Evolutionary conservation across 1,140 invertebrate species (phyloP).

Genomic region (Ceratitis capitata): DNA sequence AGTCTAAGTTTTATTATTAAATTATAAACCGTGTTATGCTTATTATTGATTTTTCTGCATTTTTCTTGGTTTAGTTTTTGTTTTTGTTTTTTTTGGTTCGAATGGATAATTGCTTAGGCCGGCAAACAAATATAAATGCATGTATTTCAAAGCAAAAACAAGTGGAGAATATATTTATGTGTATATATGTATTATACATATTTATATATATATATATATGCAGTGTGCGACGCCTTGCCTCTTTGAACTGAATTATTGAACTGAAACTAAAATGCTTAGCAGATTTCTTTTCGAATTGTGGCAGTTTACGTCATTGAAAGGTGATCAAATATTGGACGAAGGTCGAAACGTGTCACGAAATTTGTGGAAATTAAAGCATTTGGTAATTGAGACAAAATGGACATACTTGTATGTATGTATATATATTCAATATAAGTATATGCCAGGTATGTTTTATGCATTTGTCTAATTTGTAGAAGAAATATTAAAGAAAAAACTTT

Average conservation of each 20-base stretch:
- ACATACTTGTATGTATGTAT: no score
- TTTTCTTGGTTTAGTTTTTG: not conserved
- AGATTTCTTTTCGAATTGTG: not conserved
- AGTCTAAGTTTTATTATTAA: not conserved
- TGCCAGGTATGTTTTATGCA: no score
- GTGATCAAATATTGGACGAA: not conserved
- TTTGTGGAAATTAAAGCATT: not conserved
- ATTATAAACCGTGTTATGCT: not conserved
- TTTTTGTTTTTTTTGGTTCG: not conserved
- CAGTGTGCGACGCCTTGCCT: not conserved
- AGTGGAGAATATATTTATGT: not conserved
- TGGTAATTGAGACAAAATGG: not conserved
- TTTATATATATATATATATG: not conserved
- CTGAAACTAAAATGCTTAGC: not conserved
- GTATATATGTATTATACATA: not conserved
- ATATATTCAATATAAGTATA: no score
- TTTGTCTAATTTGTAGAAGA: no score
- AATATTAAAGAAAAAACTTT: no score
- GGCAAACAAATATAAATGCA: not conserved
- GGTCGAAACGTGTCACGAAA: not conserved
- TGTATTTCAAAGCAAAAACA: not conserved
- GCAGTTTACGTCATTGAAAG: not conserved
- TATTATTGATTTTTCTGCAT: slow-evolving; percentile 27
- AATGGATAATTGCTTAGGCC: not conserved
- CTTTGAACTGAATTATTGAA: not conserved